Evolutionary conservation across 2,797 vertebrate species (phyloP), one percentile per base, ranked within the genome.

Genomic region (Mallotus villosus): DNA sequence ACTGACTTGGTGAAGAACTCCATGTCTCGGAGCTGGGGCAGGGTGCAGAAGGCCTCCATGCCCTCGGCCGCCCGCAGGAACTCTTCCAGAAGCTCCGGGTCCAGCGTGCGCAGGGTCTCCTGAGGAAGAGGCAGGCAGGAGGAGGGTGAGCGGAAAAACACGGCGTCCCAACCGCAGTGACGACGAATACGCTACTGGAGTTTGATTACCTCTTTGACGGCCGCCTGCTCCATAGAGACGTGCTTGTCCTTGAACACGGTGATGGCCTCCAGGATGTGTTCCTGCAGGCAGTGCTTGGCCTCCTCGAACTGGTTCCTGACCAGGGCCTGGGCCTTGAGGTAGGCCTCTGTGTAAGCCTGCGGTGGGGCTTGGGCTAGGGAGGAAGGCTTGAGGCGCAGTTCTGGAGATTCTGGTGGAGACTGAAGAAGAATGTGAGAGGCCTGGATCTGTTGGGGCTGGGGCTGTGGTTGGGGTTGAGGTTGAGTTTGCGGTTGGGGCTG

Each of bases 51-150:
- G 9, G 81, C 90, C 89, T 96, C 95, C 92, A 97, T 92, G 71
- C 94, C 90, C 77, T 96, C 93, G 0, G 95, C 88, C 41, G 95
- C 93, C 89, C 94, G 93, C 80, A 99, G 82, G 85, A 97, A 99
- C 77, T 91, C 94, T 61, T 94, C 91, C 76, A 97, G 90, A 76
- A 94, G 80, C 76, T 94, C 91, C 24, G 89, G 86, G 77, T 96
- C 94, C 73, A 95, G 86, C 46, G 89, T 89, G 74, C 86, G 90
- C 72, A 96, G 87, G 41, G 92, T 92, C 83, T 96, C 92, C 96
- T 96, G 75, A 72, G 19, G 61, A 34, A 58, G 2, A 66, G 37
- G 14, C 63, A 58, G 21, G 70, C 57, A 80, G 14, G 7, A 0
- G 41, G 41, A 46, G 1, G 14, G 41, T 41, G 9, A 41, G 9